Evolutionary conservation across 2,888 invertebrate species (phyloP).

Genomic region (Corbicula japonica): DNA sequence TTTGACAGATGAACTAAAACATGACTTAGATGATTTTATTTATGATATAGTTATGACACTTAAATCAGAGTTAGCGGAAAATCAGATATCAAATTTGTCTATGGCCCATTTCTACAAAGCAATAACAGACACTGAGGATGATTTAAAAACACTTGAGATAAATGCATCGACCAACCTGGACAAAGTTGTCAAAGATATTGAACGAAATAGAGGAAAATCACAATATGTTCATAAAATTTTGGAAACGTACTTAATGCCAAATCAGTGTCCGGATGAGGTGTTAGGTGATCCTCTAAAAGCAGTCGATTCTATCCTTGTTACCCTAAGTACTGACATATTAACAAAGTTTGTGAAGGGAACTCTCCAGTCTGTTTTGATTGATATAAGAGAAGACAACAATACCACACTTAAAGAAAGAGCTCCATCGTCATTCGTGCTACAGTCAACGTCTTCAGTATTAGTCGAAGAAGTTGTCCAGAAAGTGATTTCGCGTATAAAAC

Average conservation of each 20-base stretch:
- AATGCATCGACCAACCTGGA: conserved; percentile 48
- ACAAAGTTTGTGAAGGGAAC: conserved; percentile 70
- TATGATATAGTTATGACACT: conserved; percentile 47
- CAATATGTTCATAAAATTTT: conserved; percentile 52
- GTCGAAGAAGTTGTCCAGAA: conserved; percentile 63
- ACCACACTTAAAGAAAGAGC: conserved; percentile 19
- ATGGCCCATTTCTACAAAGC: conserved; percentile 60
- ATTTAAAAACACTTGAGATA: conserved; percentile 49
- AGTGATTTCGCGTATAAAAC: conserved; percentile 53
- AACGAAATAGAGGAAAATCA: conserved; percentile 33
- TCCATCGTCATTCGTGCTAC: conserved; percentile 52
- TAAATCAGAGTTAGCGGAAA: conserved; percentile 45
- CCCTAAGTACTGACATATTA: conserved; percentile 65
- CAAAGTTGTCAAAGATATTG: conserved; percentile 37
- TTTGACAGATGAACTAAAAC: not conserved
- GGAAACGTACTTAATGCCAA: conserved; percentile 46
- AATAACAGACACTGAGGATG: conserved; percentile 40
- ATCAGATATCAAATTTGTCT: conserved; percentile 56
- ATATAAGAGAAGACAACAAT: conserved; percentile 57
- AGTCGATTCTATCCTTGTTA: conserved; percentile 62
- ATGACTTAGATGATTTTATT: conserved; percentile 55
- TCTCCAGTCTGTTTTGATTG: conserved; percentile 62
- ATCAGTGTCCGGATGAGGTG: conserved; percentile 18
- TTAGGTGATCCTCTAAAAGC: conserved; percentile 62
- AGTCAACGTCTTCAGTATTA: conserved; percentile 61